phyloP scores from a whole-genome alignment of 2,797 vertebrate species.

The Otolemur crassicaudatus region DNA sequence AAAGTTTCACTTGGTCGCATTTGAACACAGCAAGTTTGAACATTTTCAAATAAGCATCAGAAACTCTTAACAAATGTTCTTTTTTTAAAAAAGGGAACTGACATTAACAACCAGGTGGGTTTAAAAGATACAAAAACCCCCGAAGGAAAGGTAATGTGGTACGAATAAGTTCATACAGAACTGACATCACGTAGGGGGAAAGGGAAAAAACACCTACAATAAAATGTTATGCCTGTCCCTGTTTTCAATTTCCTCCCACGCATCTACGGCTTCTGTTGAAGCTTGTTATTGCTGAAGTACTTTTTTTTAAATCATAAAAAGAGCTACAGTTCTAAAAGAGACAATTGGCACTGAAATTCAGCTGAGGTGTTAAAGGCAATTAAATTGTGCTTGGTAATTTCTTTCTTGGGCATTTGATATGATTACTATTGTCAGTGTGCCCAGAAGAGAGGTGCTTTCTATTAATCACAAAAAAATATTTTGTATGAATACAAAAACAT shows the following conservation, averaged over 20 bases:
- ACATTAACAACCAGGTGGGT: slow-evolving; percentile 73
- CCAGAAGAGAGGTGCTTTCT: neutral
- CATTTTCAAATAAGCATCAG: slow-evolving; percentile 36
- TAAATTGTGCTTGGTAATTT: slow-evolving; percentile 67
- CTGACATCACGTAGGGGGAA: slow-evolving; percentile 75
- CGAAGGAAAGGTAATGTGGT: slow-evolving; percentile 64
- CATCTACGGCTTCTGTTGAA: slow-evolving; percentile 85
- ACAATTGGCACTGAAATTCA: slow-evolving; percentile 43
- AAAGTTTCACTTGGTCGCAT: neutral
- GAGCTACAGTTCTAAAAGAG: slow-evolving; percentile 64
- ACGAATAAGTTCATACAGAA: slow-evolving; percentile 60
- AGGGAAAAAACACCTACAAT: slow-evolving; percentile 73
- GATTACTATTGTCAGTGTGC: neutral
- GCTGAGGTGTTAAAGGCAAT: slow-evolving; percentile 59
- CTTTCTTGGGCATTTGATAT: slow-evolving; percentile 61
- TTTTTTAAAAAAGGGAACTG: slow-evolving; percentile 52
- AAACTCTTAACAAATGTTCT: slow-evolving; percentile 52
- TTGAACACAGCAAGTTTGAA: slow-evolving; percentile 55
- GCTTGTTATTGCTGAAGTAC: slow-evolving; percentile 81
- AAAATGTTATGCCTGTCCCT: slow-evolving; percentile 78
- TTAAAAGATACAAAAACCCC: slow-evolving; percentile 65
- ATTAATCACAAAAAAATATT: neutral
- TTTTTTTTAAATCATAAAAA: slow-evolving; percentile 77
- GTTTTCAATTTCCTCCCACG: slow-evolving; percentile 85
- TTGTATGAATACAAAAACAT: neutral